A percentile compares a stretch with the other conserved stretches of the same genome.
phyloP scores from a whole-genome alignment of 2,797 vertebrate species.

The Syndactyla subalaris region DNA sequence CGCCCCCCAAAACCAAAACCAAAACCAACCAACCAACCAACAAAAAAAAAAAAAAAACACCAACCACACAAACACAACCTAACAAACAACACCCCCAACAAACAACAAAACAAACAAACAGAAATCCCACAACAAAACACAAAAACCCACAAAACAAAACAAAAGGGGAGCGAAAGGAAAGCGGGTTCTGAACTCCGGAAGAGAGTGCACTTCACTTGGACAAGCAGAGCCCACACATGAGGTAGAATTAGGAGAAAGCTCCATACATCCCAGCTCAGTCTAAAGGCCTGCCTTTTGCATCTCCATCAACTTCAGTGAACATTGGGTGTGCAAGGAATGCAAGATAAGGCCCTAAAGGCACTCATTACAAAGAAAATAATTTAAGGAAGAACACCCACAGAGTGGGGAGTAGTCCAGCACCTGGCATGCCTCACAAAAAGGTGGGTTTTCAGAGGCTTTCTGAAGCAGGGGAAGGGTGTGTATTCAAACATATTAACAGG shows the following conservation, averaged over 20 bases:
- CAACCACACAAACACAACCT: no score
- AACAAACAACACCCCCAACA: no score
- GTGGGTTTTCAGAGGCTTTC: constrained; percentile 63
- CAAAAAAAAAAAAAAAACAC: no score
- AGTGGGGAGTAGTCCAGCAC: constrained; percentile 39
- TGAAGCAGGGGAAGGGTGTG: constrained; percentile 30
- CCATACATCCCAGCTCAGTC: background rate
- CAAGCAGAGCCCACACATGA: background rate
- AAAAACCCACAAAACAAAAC: no score
- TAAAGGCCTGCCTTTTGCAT: constrained; percentile 7
- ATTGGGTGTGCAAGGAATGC: constrained; percentile 53
- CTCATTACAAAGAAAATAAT: constrained; percentile 59
- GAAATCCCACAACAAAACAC: no score
- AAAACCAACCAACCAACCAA: no score
- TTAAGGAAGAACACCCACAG: constrained; percentile 62
- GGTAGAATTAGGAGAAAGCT: background rate
- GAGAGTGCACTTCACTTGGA: background rate
- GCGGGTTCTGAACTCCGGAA: background rate
- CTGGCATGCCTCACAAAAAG: constrained; percentile 57
- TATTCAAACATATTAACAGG: constrained; percentile 51
- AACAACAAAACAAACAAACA: no score
- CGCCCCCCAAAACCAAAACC: no score
- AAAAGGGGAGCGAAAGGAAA: fast-evolving
- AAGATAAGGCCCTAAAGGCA: constrained; percentile 54
- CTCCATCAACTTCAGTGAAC: background rate